phyloP scores from a whole-genome alignment of 2,797 vertebrate species.

The Myotis planiceps region DNA sequence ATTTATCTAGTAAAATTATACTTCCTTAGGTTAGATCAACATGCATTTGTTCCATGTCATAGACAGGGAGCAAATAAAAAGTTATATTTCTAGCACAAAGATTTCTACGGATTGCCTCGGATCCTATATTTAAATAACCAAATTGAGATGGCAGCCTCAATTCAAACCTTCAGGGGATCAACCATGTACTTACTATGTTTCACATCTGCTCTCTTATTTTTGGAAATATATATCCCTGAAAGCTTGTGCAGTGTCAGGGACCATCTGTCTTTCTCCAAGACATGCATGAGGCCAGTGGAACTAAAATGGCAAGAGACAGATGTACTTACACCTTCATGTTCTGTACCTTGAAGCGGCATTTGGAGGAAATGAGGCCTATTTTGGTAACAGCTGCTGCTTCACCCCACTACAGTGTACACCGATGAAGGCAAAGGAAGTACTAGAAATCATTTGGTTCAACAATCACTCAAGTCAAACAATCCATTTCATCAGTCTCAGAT shows the following conservation, averaged over 20 bases:
- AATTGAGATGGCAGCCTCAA: constrained; percentile 86
- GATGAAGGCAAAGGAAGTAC: constrained; percentile 65
- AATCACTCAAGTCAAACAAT: background rate
- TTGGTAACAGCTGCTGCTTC: constrained; percentile 91
- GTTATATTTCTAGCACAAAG: background rate
- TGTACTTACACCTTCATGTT: constrained; percentile 96
- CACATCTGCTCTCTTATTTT: constrained; percentile 89
- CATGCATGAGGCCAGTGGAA: constrained; percentile 84
- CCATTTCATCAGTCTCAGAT: background rate
- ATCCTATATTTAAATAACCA: constrained; percentile 84
- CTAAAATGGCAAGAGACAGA: constrained; percentile 90
- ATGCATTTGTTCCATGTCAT: constrained; percentile 71
- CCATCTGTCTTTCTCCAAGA: constrained; percentile 91
- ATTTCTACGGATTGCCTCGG: constrained; percentile 81
- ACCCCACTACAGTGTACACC: constrained; percentile 80
- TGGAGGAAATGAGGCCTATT: constrained; percentile 85
- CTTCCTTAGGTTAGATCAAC: constrained; percentile 49
- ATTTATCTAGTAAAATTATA: constrained; percentile 60
- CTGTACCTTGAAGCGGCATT: constrained; percentile 91
- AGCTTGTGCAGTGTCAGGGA: constrained; percentile 87
- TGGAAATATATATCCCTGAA: constrained; percentile 82
- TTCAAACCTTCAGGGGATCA: constrained; percentile 87
- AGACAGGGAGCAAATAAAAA: background rate
- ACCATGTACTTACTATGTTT: constrained; percentile 87
- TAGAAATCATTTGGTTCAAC: background rate